Conservation (phyloP, 2,797 vertebrate genomes). For the Pseudomugil tenellus region DNA sequence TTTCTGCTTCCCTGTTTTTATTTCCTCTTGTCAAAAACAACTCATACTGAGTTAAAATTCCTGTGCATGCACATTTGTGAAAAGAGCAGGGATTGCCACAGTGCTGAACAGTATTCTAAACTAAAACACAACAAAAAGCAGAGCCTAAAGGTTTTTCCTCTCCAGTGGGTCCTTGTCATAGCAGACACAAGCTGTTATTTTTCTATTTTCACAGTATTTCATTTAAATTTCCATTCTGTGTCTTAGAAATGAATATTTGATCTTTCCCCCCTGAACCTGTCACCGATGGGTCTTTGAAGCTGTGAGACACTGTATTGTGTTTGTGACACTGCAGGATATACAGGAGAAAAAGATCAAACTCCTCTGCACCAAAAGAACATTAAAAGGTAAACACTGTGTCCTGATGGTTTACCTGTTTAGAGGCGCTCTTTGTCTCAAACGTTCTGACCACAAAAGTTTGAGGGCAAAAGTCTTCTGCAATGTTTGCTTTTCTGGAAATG, state of each 20-base stretch:
- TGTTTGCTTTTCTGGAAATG: constrained; percentile 74
- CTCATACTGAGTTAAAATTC: constrained; percentile 39
- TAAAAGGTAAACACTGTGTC: constrained; percentile 75
- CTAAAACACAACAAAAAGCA: constrained; percentile 61
- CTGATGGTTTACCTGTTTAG: constrained; percentile 77
- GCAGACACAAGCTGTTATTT: constrained; percentile 74
- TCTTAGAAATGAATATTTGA: constrained; percentile 84
- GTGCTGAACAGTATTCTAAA: constrained; percentile 38
- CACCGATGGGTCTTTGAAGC: constrained; percentile 83
- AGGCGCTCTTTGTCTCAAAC: constrained; percentile 69
- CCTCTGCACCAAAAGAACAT: constrained; percentile 61
- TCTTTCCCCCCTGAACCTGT: constrained; percentile 80
- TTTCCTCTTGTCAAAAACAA: constrained; percentile 42
- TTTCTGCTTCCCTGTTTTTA: constrained; percentile 14
- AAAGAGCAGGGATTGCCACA: constrained; percentile 33
- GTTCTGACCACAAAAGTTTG: constrained; percentile 72
- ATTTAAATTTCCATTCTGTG: constrained; percentile 81
- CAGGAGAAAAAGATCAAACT: constrained; percentile 81
- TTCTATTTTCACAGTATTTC: constrained; percentile 73
- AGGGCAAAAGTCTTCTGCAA: constrained; percentile 59
- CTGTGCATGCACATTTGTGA: constrained; percentile 38
- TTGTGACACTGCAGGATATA: constrained; percentile 82
- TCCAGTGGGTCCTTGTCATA: constrained; percentile 62
- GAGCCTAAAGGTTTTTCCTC: constrained; percentile 69
- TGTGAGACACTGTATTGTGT: constrained; percentile 73